phyloP scores from a whole-genome alignment of 2,113 vertebrate species.

The Sialia sialis region DNA sequence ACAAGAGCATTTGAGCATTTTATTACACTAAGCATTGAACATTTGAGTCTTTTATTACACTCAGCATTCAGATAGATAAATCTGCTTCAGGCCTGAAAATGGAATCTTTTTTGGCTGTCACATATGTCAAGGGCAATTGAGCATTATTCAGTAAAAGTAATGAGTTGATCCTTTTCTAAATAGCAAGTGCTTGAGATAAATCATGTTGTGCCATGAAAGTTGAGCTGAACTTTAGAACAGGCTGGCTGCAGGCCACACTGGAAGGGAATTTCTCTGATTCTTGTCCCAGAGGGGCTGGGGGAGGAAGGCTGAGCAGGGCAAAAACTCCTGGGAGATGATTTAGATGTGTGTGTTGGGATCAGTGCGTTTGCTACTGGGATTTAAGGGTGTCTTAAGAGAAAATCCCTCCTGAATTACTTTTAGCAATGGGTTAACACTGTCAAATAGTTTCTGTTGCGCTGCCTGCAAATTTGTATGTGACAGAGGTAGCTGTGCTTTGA shows the following conservation, averaged over 20 bases:
- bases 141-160: background rate
- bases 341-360: background rate
- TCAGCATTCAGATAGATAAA: background rate
- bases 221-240: background rate
- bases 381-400: background rate
- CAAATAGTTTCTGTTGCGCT: background rate
- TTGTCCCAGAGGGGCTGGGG: background rate
- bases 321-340: background rate
- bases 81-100: background rate
- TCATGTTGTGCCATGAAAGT: background rate
- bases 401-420: background rate
- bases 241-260: background rate
- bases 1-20: background rate
- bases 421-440: background rate
- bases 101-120: background rate
- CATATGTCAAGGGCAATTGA: background rate
- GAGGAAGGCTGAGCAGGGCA: background rate
- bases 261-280: background rate
- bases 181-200: background rate
- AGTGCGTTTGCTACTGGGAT: background rate
- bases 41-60: background rate
- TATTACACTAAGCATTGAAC: background rate
- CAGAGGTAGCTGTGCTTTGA: background rate
- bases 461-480: background rate
- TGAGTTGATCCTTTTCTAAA: background rate